Conservation (phyloP, 1,140 invertebrate species). For the Drosophila subpulchrella region DNA sequence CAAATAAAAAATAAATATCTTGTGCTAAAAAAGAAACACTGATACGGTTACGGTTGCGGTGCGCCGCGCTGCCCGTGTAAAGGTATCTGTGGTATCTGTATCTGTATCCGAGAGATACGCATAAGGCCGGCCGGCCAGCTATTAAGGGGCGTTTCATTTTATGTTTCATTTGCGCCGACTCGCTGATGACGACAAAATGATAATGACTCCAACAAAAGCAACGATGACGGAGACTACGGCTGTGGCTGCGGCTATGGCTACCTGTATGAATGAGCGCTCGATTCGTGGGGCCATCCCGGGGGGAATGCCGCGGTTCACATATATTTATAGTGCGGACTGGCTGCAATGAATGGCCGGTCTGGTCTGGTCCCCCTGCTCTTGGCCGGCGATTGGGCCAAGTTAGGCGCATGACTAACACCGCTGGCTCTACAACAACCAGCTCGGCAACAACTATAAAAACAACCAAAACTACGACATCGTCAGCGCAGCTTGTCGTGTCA, state of each 20-base stretch:
- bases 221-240: constrained; percentile 26
- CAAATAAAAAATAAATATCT: constrained; percentile 51
- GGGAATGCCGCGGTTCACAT: constrained; percentile 10
- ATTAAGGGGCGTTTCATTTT: constrained; percentile 83
- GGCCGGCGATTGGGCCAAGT: constrained; percentile 61
- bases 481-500: constrained; percentile 73
- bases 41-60: constrained; percentile 67
- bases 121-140: constrained; percentile 64
- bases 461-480: constrained; percentile 51
- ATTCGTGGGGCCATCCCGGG: constrained; percentile 9
- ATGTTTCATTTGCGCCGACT: constrained; percentile 83
- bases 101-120: constrained; percentile 72
- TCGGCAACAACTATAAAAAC: constrained; percentile 34
- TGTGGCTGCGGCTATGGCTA: constrained; percentile 1
- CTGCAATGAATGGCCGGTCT: constrained; percentile 66
- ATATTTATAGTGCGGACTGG: constrained; percentile 24
- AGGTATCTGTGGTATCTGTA: constrained; percentile 13
- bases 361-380: constrained; percentile 19
- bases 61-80: constrained; percentile 21
- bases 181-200: constrained; percentile 81
- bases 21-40: constrained; percentile 80
- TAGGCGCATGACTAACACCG: constrained; percentile 80
- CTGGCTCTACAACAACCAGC: constrained; percentile 64
- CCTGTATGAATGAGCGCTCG: constrained; percentile 14
- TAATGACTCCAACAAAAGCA: constrained; percentile 69